Evolutionary conservation across 2,113 vertebrate species (phyloP).

Genomic region (Urocitellus parryii): DNA sequence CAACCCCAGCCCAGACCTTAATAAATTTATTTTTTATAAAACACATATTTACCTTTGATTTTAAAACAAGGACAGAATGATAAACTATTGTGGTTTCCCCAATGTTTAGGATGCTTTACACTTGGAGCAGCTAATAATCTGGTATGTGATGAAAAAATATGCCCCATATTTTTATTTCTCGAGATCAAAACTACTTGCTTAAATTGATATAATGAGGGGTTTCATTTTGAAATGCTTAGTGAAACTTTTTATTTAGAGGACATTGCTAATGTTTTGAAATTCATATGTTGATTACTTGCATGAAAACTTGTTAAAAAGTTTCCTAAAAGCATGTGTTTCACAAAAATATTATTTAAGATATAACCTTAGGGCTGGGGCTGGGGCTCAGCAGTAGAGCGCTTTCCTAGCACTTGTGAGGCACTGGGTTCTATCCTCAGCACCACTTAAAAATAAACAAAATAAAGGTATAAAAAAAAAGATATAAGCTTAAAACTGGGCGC

Average conservation of each 20-base stretch:
- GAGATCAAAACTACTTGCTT: slow-evolving; percentile 21
- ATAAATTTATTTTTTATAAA: not conserved
- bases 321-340: not conserved
- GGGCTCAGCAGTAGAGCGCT: too few species aligned
- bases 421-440: too few species aligned
- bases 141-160: not conserved
- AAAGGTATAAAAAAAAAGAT: too few species aligned
- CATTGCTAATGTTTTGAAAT: slow-evolving; percentile 15
- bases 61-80: slow-evolving; percentile 22
- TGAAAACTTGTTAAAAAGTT: not conserved
- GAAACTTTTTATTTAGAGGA: not conserved
- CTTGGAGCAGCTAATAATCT: not conserved
- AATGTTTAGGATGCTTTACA: not conserved
- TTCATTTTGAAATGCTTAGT: slow-evolving; percentile 53
- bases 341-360: not conserved
- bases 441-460: too few species aligned
- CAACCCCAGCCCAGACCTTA: not conserved
- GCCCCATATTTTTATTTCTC: not conserved
- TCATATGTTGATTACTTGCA: slow-evolving; percentile 16
- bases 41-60: not conserved
- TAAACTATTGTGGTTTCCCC: not conserved
- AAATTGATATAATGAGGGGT: not conserved
- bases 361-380: not conserved
- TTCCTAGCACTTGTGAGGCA: too few species aligned
- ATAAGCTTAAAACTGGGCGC: too few species aligned